Base-by-base conservation (phyloP, 2,113 vertebrate genomes). In the Prionailurus viverrinus region DNA sequence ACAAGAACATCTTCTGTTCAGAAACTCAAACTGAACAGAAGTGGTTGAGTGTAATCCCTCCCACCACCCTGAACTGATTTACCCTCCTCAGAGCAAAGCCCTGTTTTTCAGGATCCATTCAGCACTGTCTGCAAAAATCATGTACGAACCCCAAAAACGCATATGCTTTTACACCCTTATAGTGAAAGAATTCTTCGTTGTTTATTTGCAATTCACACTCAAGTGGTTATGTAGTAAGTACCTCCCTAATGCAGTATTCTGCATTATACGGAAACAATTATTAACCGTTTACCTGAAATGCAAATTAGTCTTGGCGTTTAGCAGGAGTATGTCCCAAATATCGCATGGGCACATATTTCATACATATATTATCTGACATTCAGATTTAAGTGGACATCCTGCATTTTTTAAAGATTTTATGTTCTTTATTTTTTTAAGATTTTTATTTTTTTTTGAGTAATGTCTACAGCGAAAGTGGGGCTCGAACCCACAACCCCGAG, bases 231-330 rank as follows among this genome's bases (percentile, higher is more conserved):
- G 63, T 19, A 29, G 36, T 48, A 51, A 51, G 4, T 11, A 66
- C 33, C 29, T 48, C 29, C 18, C 63, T 33, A 66, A 25, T 4
- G 33, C 7, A 4, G 5, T 21, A 80, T n/a, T 31, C 45, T 45
- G 45, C 45, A 45, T 55, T 58, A 68, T 15, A n/a, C 10, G 33
- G 33, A 66, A 45, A 65, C 25, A 29, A 27, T 39, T 10, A 66
- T 33, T 19, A 11, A 13, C 33, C 14, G 29, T 85, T 85, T 48
- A 45, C 33, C 61, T 85, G 61, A 85, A 69, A 86, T 51, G 51
- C 41, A 51, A 25, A 25, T n/a, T 15, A 16, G 51, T 7, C 4
- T n/a, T 21, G 6, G 45, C 0, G 0, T 51, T 61, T 25, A 14
- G 41, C 3, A 45, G 7, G 7, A 9, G 73, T 45, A 29, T 45